Conservation (phyloP, 2,113 vertebrate species). For the Gorilla gorilla region DNA sequence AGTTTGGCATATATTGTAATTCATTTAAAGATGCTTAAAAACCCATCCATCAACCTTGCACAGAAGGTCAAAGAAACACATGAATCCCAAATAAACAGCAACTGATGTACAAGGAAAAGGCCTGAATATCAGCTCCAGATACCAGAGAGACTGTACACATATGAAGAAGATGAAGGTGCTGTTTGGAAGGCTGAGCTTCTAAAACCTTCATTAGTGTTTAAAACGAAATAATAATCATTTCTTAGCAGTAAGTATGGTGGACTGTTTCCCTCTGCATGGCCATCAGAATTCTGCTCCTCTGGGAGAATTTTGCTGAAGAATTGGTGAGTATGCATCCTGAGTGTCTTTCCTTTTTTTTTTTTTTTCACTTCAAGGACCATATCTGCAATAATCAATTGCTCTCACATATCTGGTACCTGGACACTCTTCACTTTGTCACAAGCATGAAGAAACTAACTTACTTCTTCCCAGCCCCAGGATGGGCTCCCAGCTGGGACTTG, state of each 20-base stretch:
- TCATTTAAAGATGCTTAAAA: constrained; percentile 86
- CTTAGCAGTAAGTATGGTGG: background rate
- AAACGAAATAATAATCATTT: background rate
- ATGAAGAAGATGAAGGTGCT: background rate
- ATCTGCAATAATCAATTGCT: background rate
- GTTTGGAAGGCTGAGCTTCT: background rate
- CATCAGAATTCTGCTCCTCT: background rate
- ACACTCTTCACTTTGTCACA: background rate
- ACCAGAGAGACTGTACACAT: background rate
- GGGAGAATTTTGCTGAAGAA: background rate
- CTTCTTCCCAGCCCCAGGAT: background rate
- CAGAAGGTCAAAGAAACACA: constrained; percentile 81
- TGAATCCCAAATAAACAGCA: constrained; percentile 67
- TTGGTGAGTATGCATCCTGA: background rate
- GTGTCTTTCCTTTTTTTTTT: background rate
- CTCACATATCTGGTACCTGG: too few relatives aligned
- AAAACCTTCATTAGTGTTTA: background rate
- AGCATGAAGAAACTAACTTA: background rate
- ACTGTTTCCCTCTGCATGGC: background rate
- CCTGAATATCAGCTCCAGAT: constrained; percentile 28
- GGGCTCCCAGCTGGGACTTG: background rate
- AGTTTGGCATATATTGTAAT: constrained; percentile 85
- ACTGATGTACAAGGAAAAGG: constrained; percentile 50
- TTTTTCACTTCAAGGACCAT: background rate
- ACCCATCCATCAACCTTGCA: constrained; percentile 79